Conservation (phyloP, 2,113 vertebrate species). For the Ochotona princeps region DNA sequence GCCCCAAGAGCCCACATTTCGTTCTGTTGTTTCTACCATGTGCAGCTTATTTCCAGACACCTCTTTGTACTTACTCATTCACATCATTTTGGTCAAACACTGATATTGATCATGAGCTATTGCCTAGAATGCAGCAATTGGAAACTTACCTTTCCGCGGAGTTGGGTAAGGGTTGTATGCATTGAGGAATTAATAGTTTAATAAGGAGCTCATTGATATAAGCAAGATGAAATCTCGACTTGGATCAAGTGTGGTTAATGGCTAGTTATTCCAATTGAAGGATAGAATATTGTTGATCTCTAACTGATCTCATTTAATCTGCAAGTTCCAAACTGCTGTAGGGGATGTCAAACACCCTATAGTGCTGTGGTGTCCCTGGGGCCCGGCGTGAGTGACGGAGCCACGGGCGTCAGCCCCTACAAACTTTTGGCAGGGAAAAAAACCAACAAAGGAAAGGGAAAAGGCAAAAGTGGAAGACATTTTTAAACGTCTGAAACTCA, state of each 20-base stretch:
- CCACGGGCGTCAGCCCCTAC: background rate
- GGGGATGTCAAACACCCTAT: background rate
- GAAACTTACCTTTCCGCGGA: background rate
- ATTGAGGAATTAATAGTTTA: background rate
- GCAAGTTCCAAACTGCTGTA: background rate
- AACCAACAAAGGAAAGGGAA: background rate
- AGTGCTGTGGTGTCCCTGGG: too few species aligned
- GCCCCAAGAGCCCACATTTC: too few species aligned
- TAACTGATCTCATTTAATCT: background rate
- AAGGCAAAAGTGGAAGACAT: background rate
- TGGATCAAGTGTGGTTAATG: background rate
- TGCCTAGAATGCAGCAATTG: background rate
- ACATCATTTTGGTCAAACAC: background rate
- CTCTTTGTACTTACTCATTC: background rate
- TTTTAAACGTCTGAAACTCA: background rate
- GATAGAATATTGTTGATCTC: background rate
- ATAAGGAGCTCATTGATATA: background rate
- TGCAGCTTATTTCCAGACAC: background rate
- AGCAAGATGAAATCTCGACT: constrained; percentile 20
- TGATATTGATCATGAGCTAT: background rate
- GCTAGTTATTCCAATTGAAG: background rate
- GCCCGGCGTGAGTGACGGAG: background rate
- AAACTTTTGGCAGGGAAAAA: constrained; percentile 24
- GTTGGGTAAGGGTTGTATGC: background rate
- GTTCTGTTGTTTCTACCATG: background rate